Percentiles rank a stretch among this genome's conserved stretches.
These are phyloP conservation scores for Troides oblongomaculatus DNA, from an alignment of 2,888 invertebrate species.

Conservation along the genomic window DNA sequence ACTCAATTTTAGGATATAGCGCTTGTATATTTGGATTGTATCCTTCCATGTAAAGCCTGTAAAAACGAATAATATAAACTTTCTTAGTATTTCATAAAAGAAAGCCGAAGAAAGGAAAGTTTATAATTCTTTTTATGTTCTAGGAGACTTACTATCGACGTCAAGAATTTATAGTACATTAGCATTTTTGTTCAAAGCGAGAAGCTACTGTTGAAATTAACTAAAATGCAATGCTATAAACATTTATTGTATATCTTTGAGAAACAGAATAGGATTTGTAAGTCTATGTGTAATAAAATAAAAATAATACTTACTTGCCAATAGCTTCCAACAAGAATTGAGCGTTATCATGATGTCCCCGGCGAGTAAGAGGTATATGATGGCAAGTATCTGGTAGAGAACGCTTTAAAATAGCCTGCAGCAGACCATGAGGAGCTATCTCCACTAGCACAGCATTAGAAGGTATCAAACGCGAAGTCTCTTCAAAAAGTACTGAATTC, in stretches of 20 bases:
- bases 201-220: no score
- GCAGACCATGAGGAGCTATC: constrained; percentile 93
- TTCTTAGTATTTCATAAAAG: background rate
- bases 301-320: constrained; percentile 77
- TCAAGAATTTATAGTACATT: no score
- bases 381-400: constrained; percentile 82
- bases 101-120: background rate
- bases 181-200: no score
- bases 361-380: constrained; percentile 87
- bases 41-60: constrained; percentile 87
- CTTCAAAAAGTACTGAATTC: constrained; percentile 88
- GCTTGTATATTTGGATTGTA: constrained; percentile 83
- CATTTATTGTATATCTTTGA: no score
- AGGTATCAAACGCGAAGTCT: constrained; percentile 87
- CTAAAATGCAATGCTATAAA: no score
- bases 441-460: constrained; percentile 90
- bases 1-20: constrained; percentile 86
- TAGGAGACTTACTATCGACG: background rate
- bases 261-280: no score
- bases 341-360: constrained; percentile 81
- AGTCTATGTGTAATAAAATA: no score
- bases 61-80: background rate
- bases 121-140: background rate
- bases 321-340: constrained; percentile 79
- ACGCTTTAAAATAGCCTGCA: constrained; percentile 92